Base-by-base conservation (phyloP, 2,888 invertebrate genomes). In the Vannuccia rotundouncinata region DNA sequence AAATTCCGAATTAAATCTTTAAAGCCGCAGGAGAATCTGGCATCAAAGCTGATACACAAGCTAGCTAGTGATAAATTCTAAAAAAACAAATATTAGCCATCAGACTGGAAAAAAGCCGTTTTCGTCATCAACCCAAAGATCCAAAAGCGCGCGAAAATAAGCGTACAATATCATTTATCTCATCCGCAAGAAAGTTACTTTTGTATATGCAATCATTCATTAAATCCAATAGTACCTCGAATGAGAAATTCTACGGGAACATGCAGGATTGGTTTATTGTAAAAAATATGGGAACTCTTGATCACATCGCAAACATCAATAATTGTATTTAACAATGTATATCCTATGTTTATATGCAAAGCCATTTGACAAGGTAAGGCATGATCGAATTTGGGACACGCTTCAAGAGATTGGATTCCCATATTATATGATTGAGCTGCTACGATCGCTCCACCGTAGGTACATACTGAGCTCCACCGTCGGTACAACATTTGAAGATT, bases 121-220 rank as follows among this genome's bases (percentile, higher is more conserved):
- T 66, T 66, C 66, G 66, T 66, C 66, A 66, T 66, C 25, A 66
- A 22, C 66, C 66, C 66, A 22, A n/a, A 66, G 66, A 66, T 66
- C 13, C 66, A 66, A 66, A 27, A 66, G 66, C 13, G 66, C 25
- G 66, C 22, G 66, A 27, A 66, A 66, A 66, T 22, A 66, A 66
- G 22, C 66, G 25, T 22, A 22, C 66, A 66, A 66, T 66, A 5
- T 66, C 66, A 66, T 27, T 66, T 22, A 66, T 66, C 66, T 66
- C 66, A 2, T 27, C 2, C 22, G 66, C 66, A 66, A 66, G 25
- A 5, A 66, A 66, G 66, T 22, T 66, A 17, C 66, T 66, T 10
- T 66, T 66, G 66, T 66, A 66, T n/a, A n/a, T 66, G 45, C 17
- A n/a, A 66, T 22, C 25, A 66, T 66, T 66, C 22, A 22, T 66